phyloP scores from a whole-genome alignment of 2,113 vertebrate species.

The Podarcis cretensis region DNA sequence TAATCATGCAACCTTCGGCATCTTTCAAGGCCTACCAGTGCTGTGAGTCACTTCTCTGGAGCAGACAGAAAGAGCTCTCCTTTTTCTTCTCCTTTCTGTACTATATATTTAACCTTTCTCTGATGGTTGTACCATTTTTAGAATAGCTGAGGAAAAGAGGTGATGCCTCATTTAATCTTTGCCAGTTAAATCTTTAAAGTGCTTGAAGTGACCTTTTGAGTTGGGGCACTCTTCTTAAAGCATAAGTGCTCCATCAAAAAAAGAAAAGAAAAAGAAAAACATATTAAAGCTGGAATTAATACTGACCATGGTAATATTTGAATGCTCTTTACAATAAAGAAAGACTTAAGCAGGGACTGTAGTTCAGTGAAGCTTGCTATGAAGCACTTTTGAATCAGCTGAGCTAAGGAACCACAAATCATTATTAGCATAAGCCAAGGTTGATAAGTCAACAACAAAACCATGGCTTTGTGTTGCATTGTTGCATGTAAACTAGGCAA shows the following conservation, averaged over 20 bases:
- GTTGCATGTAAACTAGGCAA: too few species aligned
- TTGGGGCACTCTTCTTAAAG: not conserved
- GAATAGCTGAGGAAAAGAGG: not conserved
- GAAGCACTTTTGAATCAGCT: not conserved
- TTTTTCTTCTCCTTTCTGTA: not conserved
- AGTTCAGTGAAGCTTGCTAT: not conserved
- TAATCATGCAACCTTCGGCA: not conserved
- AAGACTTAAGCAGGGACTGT: not conserved
- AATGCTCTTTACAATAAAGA: not conserved
- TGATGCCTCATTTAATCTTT: slow-evolving; percentile 4
- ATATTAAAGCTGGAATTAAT: not conserved
- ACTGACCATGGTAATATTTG: not conserved
- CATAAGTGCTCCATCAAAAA: not conserved
- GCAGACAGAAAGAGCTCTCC: not conserved
- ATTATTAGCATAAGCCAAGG: too few species aligned
- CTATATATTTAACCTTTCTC: not conserved
- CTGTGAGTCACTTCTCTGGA: not conserved
- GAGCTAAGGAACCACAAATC: too few species aligned
- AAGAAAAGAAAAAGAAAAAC: too few species aligned
- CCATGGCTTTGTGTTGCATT: too few species aligned
- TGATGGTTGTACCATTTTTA: not conserved
- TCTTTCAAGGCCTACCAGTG: not conserved
- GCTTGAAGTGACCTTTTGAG: not conserved
- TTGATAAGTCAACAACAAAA: too few species aligned
- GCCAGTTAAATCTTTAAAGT: slow-evolving; percentile 2